Conservation (phyloP, 2,113 vertebrate species). For the Cephalopterus ornatus region DNA sequence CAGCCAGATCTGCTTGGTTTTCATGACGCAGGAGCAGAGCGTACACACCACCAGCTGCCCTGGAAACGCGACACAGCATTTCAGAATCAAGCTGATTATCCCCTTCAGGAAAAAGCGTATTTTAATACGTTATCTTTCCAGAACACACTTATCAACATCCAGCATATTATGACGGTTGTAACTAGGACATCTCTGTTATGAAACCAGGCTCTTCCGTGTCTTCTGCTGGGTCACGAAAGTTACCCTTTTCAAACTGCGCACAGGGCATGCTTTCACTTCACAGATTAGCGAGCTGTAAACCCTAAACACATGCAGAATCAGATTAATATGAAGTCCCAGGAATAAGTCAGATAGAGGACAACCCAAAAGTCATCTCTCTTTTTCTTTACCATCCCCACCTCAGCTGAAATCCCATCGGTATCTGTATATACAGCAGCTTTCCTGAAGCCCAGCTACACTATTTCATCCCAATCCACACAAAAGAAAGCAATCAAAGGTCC, state of each 20-base stretch:
- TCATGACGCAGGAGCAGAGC: slow-evolving; percentile 97
- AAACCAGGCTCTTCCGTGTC: neutral
- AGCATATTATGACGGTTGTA: neutral
- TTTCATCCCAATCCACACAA: neutral
- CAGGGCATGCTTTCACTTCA: neutral
- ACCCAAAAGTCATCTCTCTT: neutral
- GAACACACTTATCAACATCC: neutral
- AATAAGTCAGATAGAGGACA: neutral
- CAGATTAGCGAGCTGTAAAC: neutral
- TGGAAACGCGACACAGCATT: slow-evolving; percentile 56
- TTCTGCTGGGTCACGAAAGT: neutral
- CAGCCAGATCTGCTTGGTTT: slow-evolving; percentile 98
- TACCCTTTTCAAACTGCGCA: neutral
- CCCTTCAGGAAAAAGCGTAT: neutral
- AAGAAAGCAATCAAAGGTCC: neutral
- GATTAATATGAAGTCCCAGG: neutral
- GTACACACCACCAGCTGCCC: slow-evolving; percentile 98
- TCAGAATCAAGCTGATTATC: slow-evolving; percentile 43
- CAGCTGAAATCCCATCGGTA: neutral
- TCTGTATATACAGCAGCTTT: neutral
- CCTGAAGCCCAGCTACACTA: neutral
- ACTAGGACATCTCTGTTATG: neutral
- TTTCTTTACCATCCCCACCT: neutral
- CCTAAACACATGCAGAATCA: neutral
- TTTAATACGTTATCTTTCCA: slow-evolving; percentile 16